Evolutionary conservation across 2,797 vertebrate genomes (phyloP).

Genomic region (Heterohyrax brucei): DNA sequence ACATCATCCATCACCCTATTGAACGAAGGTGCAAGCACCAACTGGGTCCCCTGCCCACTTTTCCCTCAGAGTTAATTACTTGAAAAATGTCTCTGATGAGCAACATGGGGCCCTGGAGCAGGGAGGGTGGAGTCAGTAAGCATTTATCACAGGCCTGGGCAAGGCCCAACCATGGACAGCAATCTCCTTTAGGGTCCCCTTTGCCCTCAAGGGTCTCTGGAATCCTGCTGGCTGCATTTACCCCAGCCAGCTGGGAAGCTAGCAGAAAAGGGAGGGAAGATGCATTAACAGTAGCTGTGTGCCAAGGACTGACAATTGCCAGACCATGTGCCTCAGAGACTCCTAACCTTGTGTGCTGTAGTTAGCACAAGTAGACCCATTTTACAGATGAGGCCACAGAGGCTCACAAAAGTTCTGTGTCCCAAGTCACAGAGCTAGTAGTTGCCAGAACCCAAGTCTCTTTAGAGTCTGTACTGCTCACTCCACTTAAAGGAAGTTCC

Average conservation of each 20-base stretch:
- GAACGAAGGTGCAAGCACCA: slow-evolving; percentile 83
- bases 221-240: neutral
- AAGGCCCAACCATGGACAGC: slow-evolving; percentile 83
- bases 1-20: slow-evolving; percentile 92
- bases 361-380: neutral
- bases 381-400: neutral
- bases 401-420: neutral
- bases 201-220: neutral
- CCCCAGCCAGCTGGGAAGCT: neutral
- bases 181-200: slow-evolving; percentile 86
- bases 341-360: neutral
- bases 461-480: neutral
- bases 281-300: neutral
- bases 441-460: neutral
- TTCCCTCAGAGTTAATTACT: slow-evolving; percentile 95
- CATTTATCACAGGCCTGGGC: slow-evolving; percentile 89
- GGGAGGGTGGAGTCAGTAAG: slow-evolving; percentile 46
- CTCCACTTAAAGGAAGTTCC: neutral
- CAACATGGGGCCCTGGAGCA: neutral
- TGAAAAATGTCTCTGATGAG: slow-evolving; percentile 93
- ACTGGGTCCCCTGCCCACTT: slow-evolving; percentile 88
- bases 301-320: neutral
- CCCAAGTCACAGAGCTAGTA: neutral
- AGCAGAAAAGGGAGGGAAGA: neutral
- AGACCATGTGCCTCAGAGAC: neutral